Evolutionary conservation across 2,797 vertebrate genomes (phyloP), one percentile per base, ranked within the genome.

Genomic region (Myotis pilosus): DNA sequence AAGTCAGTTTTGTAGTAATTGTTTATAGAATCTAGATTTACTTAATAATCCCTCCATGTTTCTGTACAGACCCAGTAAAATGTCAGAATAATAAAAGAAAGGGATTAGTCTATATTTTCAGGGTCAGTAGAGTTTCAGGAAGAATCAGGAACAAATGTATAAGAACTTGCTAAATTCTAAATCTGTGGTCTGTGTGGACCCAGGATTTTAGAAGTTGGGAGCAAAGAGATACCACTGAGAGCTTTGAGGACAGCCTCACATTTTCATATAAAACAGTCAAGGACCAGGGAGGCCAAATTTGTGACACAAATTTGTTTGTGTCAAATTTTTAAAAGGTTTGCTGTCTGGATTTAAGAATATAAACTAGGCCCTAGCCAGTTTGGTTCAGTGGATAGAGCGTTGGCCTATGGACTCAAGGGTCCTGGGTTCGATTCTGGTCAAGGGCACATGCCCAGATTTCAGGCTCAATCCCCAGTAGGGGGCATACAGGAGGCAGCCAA

Each of bases 11-110:
- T 71, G 12, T 86, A 92, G 9, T 62, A 79, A 13, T 64, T 92
- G 25, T 75, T 94, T 90, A 57, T n/a, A 85, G 1, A 53, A 10
- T 55, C 33, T 88, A 79, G 20, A 64, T 16, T 83, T 9, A 9
- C 12, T 64, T 85, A 19, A 91, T 78, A 82, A 91, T 78, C 25
- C 64, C 36, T 90, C 28, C 8, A 19, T 53, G 23, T 92, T 80
- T 79, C 44, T 89, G 15, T 78, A 36, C 15, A 90, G 15, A 64
- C 23, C 25, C 57, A 76, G 5, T 44, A 36, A 60, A 82, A 51
- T 62, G 16, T 83, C 49, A 88, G 71, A 92, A 85, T 88, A 94
- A 79, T 36, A 71, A 84, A 49, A 38, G 28, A 81, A 41, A 83
- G 1, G 5, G 12, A 17, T 47, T 53, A 17, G 38, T 30, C 25